Base-by-base conservation (phyloP, 2,888 invertebrate genomes). In the Furcula furcula region DNA sequence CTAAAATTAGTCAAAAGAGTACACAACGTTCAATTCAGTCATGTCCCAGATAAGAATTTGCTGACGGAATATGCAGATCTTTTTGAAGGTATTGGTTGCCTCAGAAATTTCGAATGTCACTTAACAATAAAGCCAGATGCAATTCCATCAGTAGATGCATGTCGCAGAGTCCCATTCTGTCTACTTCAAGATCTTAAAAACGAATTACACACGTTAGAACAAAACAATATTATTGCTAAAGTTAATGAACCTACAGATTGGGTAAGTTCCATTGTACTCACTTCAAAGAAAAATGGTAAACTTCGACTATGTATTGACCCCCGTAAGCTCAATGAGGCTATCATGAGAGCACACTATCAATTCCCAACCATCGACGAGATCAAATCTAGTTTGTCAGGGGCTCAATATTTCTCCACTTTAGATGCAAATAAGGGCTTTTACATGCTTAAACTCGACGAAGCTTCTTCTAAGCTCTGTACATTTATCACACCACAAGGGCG, bases 251-350 rank as follows among this genome's bases (percentile, higher is more conserved):
- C 48, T 13, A 46, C 46, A 15, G 36, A 40, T 7, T 46, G 43
- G 45, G 45, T 54, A 5, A 47, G 33, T 30, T 21, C 39, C 0
- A 34, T 51, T n/a, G 49, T 49, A 3, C 4, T 29, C 4, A 37
- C 32, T 0, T 4, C 31, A 5, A 49, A 48, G 32, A 39, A 42
- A 27, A 40, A 47, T 35, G 46, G 46, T 11, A 27, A 34, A n/a
- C n/a, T 55, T 1, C 28, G 55, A 15, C 7, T 48, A 2, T 51
- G 52, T 27, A 28, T 55, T n/a, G 52, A 53, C 27, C 52, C 52
- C 1, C 10, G 40, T 4, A 43, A 48, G 16, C 28, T 55, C 1
- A 55, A 55, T 29, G 10, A 42, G 19, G 45, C 45, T 1, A 33
- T 55, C 1, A 32, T 35, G 29, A 36, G 52, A 27, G 23, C 39